Evolutionary conservation across 2,797 vertebrate species (phyloP).

Genomic region (Phrynocephalus forsythii): DNA sequence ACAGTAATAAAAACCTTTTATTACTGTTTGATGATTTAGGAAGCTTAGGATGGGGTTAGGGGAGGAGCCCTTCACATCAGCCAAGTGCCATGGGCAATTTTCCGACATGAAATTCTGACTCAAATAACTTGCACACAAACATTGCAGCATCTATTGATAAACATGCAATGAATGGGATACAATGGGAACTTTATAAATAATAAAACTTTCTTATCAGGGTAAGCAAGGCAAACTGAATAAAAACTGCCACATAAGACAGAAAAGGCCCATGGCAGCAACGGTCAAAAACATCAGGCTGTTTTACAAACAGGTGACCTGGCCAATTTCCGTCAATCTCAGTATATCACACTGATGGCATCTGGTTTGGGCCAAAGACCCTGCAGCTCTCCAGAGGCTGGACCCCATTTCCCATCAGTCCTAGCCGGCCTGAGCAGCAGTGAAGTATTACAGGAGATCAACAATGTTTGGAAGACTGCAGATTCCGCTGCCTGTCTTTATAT

Average conservation of each 20-base stretch:
- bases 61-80: too few species aligned
- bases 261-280: background rate
- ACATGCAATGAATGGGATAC: background rate
- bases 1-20: too few species aligned
- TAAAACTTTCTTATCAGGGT: background rate
- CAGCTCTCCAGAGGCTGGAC: background rate
- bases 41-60: too few species aligned
- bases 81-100: too few species aligned
- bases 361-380: background rate
- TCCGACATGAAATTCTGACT: too few species aligned
- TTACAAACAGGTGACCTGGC: background rate
- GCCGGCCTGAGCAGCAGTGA: background rate
- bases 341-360: background rate
- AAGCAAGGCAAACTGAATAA: background rate
- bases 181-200: background rate
- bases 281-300: background rate
- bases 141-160: too few species aligned
- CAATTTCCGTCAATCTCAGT: background rate
- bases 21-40: too few species aligned
- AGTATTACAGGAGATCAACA: background rate
- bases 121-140: too few species aligned
- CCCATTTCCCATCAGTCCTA: background rate
- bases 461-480: background rate
- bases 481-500: background rate
- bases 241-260: background rate